Conservation (phyloP, 35 echinoderm and acorn worm species). For the Lytechinus variegatus region DNA sequence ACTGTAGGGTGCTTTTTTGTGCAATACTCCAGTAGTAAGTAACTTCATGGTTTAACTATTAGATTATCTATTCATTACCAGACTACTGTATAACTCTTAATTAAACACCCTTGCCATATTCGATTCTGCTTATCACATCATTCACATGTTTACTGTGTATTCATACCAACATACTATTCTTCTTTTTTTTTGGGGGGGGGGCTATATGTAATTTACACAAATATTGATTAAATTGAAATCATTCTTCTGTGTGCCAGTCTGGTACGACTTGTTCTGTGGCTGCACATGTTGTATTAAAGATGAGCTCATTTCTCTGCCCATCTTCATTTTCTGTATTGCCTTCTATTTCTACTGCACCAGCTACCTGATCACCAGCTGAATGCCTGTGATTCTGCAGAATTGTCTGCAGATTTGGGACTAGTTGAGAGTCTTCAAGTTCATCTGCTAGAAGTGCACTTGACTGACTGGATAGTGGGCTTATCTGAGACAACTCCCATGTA, state of each 20-base stretch:
- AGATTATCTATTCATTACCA: no score
- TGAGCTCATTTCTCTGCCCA: background rate
- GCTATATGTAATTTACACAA: no score
- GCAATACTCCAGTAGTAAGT: no score
- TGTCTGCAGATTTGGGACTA: constrained; percentile 7
- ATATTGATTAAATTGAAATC: no score
- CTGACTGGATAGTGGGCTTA: constrained; percentile 12
- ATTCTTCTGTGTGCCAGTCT: constrained; percentile 38
- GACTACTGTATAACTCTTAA: no score
- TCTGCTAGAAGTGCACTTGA: background rate
- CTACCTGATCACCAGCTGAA: background rate
- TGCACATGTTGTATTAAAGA: constrained; percentile 29
- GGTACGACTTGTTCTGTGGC: constrained; percentile 26
- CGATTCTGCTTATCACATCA: no score
- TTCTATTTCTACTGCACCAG: background rate
- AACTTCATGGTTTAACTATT: no score
- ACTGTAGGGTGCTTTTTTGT: no score
- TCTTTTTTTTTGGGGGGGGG: no score
- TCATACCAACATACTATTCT: no score
- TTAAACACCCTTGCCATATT: no score
- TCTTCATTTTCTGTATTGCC: background rate
- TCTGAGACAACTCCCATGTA: constrained; percentile 2
- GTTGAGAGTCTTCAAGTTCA: background rate
- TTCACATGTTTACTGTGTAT: no score
- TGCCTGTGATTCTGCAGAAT: background rate